A percentile compares a stretch with the other conserved stretches of the same genome.
Conservation (phyloP, 1,140 invertebrate species). For the Bombus fervidus region DNA sequence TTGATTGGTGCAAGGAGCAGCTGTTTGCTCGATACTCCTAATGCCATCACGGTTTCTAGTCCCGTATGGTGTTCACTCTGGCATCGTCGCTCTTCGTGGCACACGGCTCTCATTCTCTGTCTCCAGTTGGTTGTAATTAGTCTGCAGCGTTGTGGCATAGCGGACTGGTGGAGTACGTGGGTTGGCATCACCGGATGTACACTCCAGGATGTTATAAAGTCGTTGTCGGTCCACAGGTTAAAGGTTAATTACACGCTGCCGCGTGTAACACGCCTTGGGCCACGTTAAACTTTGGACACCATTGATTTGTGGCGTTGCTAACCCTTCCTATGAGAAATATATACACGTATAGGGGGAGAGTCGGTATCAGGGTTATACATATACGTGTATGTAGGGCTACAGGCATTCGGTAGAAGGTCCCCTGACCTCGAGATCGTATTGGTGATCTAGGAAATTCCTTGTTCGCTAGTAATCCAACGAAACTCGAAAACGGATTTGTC, state of each 20-base stretch:
- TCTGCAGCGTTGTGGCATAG: constrained; percentile 15
- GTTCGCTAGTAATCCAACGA: constrained; percentile 66
- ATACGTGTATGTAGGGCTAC: no score
- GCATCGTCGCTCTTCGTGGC: no score
- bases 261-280: constrained; percentile 69
- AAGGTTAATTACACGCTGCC: constrained; percentile 75
- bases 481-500: constrained; percentile 73
- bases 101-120: constrained; percentile 5
- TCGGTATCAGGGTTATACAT: background rate
- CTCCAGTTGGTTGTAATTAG: constrained; percentile 56
- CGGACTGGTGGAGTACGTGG: background rate
- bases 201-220: constrained; percentile 71
- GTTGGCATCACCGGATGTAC: constrained; percentile 61
- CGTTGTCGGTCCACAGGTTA: constrained; percentile 68
- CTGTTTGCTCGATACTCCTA: constrained; percentile 43
- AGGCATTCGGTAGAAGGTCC: background rate
- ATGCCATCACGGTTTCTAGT: background rate
- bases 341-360: background rate
- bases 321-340: constrained; percentile 58
- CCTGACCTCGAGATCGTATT: constrained; percentile 50
- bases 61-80: background rate
- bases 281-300: constrained; percentile 75
- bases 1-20: constrained; percentile 42
- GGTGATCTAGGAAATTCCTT: constrained; percentile 71
- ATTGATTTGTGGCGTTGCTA: constrained; percentile 75